These are phyloP conservation scores for Uropsilus gracilis DNA, from an alignment of 2,113 vertebrate genomes.

Conservation along the genomic window DNA sequence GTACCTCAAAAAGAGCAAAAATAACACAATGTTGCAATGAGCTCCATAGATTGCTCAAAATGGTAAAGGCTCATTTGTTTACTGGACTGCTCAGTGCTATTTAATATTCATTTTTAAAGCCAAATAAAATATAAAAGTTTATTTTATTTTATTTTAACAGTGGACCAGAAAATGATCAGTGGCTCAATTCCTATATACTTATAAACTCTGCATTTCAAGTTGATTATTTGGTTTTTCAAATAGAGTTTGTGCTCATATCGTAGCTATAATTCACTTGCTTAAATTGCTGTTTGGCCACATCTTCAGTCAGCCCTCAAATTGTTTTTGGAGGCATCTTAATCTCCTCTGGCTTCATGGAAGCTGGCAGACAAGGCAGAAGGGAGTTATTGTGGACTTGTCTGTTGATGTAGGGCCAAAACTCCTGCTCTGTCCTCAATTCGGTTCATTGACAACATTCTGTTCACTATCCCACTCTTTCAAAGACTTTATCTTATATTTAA, in stretches of 20 bases:
- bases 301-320: slow-evolving; percentile 41
- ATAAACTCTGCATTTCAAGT: slow-evolving; percentile 36
- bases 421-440: slow-evolving; percentile 18
- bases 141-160: slow-evolving; percentile 30
- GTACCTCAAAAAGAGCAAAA: neutral
- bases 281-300: slow-evolving; percentile 35
- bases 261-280: slow-evolving; percentile 27
- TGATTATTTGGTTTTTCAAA: slow-evolving; percentile 29
- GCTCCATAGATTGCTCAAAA: neutral
- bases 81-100: neutral
- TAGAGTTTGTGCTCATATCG: neutral
- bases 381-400: slow-evolving; percentile 22
- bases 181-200: slow-evolving; percentile 21
- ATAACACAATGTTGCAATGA: neutral
- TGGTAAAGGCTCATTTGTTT: neutral
- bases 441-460: neutral
- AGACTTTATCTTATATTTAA: slow-evolving; percentile 40
- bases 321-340: slow-evolving; percentile 64
- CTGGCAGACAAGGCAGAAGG: slow-evolving; percentile 38
- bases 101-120: slow-evolving; percentile 42
- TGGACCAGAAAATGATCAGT: slow-evolving; percentile 3
- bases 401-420: neutral
- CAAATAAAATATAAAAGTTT: slow-evolving; percentile 17
- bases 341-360: slow-evolving; percentile 44
- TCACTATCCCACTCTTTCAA: neutral